These are phyloP conservation scores for Polydrusus pterygomalis DNA, from an alignment of 2,888 invertebrate genomes.

Conservation along the genomic window DNA sequence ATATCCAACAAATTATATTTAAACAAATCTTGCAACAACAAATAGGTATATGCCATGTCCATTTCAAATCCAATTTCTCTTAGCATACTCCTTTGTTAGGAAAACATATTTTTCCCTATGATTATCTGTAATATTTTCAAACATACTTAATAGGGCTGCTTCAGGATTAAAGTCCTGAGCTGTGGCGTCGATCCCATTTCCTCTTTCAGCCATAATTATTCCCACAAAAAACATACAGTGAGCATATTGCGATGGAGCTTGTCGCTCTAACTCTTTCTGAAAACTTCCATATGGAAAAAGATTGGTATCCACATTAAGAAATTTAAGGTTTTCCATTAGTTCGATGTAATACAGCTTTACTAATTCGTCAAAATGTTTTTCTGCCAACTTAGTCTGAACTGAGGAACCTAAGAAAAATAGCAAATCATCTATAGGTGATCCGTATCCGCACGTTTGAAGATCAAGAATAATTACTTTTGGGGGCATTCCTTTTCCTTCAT, in stretches of 20 bases:
- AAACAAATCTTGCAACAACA: not conserved
- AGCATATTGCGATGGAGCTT: conserved; percentile 8
- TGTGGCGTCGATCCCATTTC: conserved; percentile 10
- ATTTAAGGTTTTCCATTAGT: conserved; percentile 29
- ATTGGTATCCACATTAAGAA: conserved; percentile 28
- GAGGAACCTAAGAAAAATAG: conserved; percentile 44
- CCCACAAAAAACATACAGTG: conserved; percentile 28
- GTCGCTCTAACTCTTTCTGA: conserved; percentile 25
- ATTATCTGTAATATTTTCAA: conserved; percentile 16
- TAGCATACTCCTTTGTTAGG: conserved; percentile 33
- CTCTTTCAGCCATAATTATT: conserved; percentile 37
- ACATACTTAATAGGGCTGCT: conserved; percentile 28
- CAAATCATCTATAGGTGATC: conserved; percentile 30
- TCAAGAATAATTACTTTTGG: conserved; percentile 43
- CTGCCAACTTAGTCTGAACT: not conserved
- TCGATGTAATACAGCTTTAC: conserved; percentile 37
- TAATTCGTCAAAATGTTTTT: conserved; percentile 37
- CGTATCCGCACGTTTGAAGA: conserved; percentile 29
- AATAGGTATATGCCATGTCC: not conserved
- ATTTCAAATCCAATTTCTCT: conserved; percentile 41
- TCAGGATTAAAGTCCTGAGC: conserved; percentile 25
- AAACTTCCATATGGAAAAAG: conserved; percentile 30
- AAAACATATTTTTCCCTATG: conserved; percentile 41
- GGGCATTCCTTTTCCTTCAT: conserved; percentile 11
- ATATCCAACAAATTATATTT: no score